Evolutionary conservation across 2,113 vertebrate species (phyloP).

Genomic region (Heterocephalus glaber): DNA sequence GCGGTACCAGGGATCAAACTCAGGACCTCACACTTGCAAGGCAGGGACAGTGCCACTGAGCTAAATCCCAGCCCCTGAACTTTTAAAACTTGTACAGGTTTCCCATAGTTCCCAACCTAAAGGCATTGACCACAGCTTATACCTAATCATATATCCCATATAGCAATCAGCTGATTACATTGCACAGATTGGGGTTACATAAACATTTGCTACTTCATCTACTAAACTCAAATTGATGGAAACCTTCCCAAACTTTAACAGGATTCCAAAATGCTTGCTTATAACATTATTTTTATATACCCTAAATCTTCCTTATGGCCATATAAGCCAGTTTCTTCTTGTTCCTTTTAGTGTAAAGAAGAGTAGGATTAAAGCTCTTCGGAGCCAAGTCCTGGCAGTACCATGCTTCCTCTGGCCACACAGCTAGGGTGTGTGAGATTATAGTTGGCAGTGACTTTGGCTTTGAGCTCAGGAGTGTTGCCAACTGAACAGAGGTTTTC

Average conservation of each 20-base stretch:
- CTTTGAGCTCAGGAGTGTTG: conserved; percentile 47
- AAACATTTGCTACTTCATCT: background rate
- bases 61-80: too few species aligned
- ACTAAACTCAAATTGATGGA: background rate
- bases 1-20: too few species aligned
- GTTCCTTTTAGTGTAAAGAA: conserved; percentile 71
- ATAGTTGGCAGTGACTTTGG: conserved; percentile 64
- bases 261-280: conserved; percentile 42
- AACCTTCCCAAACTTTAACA: conserved; percentile 4
- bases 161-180: background rate
- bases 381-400: conserved; percentile 68
- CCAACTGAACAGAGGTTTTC: conserved; percentile 68
- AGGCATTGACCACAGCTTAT: background rate
- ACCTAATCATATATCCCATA: background rate
- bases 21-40: too few species aligned
- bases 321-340: conserved; percentile 57
- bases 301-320: conserved; percentile 15
- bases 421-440: conserved; percentile 64
- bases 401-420: conserved; percentile 65
- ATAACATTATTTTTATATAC: conserved; percentile 55
- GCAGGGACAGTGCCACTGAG: too few species aligned
- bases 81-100: background rate
- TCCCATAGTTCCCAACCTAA: background rate
- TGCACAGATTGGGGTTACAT: background rate
- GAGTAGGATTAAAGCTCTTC: conserved; percentile 60